A percentile compares a stretch with the other conserved stretches of the same genome.
Conservation (phyloP, 2,888 invertebrate genomes). For the Trichogramma evanescens region DNA sequence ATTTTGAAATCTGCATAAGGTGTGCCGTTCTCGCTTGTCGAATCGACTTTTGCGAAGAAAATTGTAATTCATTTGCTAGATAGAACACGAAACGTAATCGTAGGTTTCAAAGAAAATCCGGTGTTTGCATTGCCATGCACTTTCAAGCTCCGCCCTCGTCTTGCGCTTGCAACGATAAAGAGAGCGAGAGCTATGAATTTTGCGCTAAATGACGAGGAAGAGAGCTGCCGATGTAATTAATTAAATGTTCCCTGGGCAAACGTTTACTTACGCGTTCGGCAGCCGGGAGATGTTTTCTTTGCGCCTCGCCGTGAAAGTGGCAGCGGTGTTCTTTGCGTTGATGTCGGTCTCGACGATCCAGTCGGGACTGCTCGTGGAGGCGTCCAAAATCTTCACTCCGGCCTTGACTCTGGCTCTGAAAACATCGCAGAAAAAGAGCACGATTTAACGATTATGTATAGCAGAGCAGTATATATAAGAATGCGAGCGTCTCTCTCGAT, state of each 20-base stretch:
- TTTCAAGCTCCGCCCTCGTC: background rate
- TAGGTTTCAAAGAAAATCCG: no score
- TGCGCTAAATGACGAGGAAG: background rate
- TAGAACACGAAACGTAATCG: no score
- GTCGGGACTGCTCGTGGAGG: conserved; percentile 65
- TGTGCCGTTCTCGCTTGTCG: no score
- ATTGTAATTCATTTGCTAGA: no score
- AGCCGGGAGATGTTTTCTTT: conserved; percentile 49
- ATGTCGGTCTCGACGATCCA: conserved; percentile 88
- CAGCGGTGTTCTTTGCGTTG: conserved; percentile 78
- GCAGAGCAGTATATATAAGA: no score
- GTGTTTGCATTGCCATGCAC: background rate
- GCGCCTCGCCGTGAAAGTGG: conserved; percentile 78
- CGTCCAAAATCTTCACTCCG: conserved; percentile 77
- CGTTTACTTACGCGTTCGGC: conserved; percentile 37
- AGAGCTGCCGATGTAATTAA: no score
- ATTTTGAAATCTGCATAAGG: no score
- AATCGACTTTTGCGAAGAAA: no score
- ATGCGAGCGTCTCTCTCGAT: no score
- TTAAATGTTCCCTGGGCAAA: background rate
- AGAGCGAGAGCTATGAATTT: background rate
- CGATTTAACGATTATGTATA: no score
- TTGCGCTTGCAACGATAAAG: background rate
- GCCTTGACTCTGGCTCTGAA: conserved; percentile 81
- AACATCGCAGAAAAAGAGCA: conserved; percentile 3